A percentile compares a stretch with the other conserved stretches of the same genome.
phyloP scores from a whole-genome alignment of 2,888 invertebrate genomes.

The Idaea biselata region DNA sequence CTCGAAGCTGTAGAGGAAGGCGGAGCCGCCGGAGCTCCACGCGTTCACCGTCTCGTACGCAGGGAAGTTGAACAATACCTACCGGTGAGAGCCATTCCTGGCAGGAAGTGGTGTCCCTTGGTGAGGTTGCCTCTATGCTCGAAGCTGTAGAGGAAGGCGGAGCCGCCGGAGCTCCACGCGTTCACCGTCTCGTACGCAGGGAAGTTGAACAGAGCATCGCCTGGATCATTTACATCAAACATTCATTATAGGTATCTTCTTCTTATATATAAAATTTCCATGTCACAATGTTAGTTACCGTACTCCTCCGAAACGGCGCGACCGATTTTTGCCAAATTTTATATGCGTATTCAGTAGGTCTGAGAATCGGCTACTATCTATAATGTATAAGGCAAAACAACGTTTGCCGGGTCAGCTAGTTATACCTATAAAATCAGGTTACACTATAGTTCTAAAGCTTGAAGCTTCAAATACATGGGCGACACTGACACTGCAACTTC shows the following conservation, averaged over 20 bases:
- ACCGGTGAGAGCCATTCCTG: slow-evolving; percentile 83
- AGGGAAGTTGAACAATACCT: slow-evolving; percentile 85
- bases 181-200: slow-evolving; percentile 87
- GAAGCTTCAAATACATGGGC: too few relatives aligned
- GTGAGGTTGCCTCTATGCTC: slow-evolving; percentile 84
- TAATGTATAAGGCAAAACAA: too few relatives aligned
- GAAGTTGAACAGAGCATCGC: slow-evolving; percentile 88
- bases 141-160: slow-evolving; percentile 87
- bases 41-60: slow-evolving; percentile 85
- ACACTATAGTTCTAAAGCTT: too few relatives aligned
- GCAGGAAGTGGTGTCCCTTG: slow-evolving; percentile 83
- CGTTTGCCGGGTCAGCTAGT: too few relatives aligned
- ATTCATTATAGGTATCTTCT: not conserved
- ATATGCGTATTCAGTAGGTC: too few relatives aligned
- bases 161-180: slow-evolving; percentile 84
- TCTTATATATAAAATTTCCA: too few relatives aligned
- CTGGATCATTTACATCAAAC: slow-evolving; percentile 45
- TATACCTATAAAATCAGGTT: too few relatives aligned
- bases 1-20: slow-evolving; percentile 89
- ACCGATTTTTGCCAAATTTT: too few relatives aligned
- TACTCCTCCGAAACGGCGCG: too few relatives aligned
- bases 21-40: slow-evolving; percentile 84
- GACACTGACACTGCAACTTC: too few relatives aligned
- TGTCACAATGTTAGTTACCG: too few relatives aligned
- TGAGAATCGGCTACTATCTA: too few relatives aligned